phyloP scores from a whole-genome alignment of 2,888 invertebrate genomes.

The Sabatieria punctata region DNA sequence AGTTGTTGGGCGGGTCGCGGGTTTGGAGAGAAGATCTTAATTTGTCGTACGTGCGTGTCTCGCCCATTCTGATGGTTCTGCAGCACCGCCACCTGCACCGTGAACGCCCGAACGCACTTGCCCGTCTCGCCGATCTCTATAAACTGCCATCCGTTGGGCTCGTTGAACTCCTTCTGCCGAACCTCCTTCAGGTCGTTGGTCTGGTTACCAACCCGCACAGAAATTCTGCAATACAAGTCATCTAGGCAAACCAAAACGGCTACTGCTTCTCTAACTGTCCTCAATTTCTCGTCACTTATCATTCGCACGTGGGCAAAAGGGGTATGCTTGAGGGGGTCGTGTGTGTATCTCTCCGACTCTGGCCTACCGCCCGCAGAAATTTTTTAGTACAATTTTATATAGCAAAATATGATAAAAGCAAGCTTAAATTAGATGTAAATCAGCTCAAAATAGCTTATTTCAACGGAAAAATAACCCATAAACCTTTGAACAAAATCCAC shows the following conservation, averaged over 20 bases:
- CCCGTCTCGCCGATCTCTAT: slow-evolving; percentile 34
- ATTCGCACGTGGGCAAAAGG: too few relatives aligned
- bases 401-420: too few relatives aligned
- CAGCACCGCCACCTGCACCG: slow-evolving; percentile 85
- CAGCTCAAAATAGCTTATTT: too few relatives aligned
- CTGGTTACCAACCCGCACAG: slow-evolving; percentile 78
- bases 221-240: slow-evolving; percentile 49
- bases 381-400: too few relatives aligned
- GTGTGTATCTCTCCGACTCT: too few relatives aligned
- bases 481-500: too few relatives aligned
- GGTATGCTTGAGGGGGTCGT: too few relatives aligned
- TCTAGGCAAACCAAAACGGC: slow-evolving; percentile 1
- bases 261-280: too few relatives aligned
- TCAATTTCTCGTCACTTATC: too few relatives aligned
- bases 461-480: too few relatives aligned
- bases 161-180: slow-evolving; percentile 75
- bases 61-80: slow-evolving; percentile 98
- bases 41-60: slow-evolving; percentile 92
- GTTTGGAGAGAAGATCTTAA: slow-evolving; percentile 37
- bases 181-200: slow-evolving; percentile 91
- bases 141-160: slow-evolving; percentile 32
- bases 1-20: background rate
- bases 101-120: slow-evolving; percentile 75
- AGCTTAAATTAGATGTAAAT: too few relatives aligned
- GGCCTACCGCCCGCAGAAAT: too few relatives aligned